Conservation (phyloP, 2,888 invertebrate genomes). For the Hypercompe scribonia region DNA sequence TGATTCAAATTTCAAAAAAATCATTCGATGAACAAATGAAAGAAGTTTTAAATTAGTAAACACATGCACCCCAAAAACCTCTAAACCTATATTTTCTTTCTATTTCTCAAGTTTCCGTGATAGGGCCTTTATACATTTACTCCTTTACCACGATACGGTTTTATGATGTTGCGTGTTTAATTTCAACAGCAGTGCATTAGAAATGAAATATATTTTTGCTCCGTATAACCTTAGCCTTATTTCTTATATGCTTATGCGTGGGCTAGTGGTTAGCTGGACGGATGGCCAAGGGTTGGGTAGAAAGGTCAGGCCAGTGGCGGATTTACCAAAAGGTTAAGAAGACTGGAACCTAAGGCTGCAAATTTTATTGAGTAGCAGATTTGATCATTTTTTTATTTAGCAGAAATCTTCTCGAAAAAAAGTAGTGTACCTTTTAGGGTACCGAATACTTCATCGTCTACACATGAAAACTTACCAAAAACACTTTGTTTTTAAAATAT, state of each 20-base stretch:
- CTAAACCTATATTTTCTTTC: constrained; percentile 2
- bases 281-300: constrained; percentile 31
- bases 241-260: constrained; percentile 6
- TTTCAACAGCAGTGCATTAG: constrained; percentile 56
- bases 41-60: neutral
- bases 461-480: too few relatives aligned
- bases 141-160: constrained; percentile 53
- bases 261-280: constrained; percentile 19
- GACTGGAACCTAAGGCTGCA: too few relatives aligned
- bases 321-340: too few relatives aligned
- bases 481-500: too few relatives aligned
- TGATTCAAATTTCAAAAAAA: neutral
- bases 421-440: too few relatives aligned
- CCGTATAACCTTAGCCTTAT: constrained; percentile 52
- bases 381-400: too few relatives aligned
- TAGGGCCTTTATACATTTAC: constrained; percentile 22
- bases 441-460: too few relatives aligned
- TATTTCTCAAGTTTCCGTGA: constrained; percentile 28
- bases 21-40: neutral
- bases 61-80: constrained; percentile 4
- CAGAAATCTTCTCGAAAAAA: too few relatives aligned
- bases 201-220: constrained; percentile 46
- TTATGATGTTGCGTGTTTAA: constrained; percentile 60
- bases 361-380: too few relatives aligned
- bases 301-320: constrained; percentile 42